Evolutionary conservation across 2,888 invertebrate species (phyloP).

Genomic region (Xestia sexstrigata): DNA sequence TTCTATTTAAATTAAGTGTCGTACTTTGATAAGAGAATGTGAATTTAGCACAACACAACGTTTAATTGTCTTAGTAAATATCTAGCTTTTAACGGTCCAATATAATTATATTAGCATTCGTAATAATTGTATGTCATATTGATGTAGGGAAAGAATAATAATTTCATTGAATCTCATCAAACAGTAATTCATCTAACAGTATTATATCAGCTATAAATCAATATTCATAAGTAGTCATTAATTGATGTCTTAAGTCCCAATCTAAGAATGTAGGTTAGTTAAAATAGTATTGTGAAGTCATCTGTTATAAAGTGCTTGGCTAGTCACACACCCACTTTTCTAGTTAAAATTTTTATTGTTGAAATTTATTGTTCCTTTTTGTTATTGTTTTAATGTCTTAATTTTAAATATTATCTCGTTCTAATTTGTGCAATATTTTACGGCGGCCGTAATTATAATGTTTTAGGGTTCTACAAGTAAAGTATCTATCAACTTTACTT

Average conservation of each 20-base stretch:
- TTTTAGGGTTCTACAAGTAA: slow-evolving; percentile 62
- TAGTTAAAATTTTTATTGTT: slow-evolving; percentile 66
- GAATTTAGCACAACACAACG: slow-evolving; percentile 51
- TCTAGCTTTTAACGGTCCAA: slow-evolving; percentile 77
- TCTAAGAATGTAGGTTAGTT: slow-evolving; percentile 81
- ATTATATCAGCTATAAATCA: slow-evolving; percentile 71
- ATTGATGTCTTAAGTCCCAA: slow-evolving; percentile 81
- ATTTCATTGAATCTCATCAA: slow-evolving; percentile 67
- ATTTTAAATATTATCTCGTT: slow-evolving; percentile 57
- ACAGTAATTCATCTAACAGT: slow-evolving; percentile 69
- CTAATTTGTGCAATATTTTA: slow-evolving; percentile 59
- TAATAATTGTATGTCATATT: slow-evolving; percentile 66
- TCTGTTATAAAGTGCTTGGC: slow-evolving; percentile 64
- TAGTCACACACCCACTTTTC: slow-evolving; percentile 65
- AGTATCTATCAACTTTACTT: slow-evolving; percentile 53
- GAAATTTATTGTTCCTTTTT: slow-evolving; percentile 60
- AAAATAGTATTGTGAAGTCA: slow-evolving; percentile 61
- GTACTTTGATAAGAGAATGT: slow-evolving; percentile 53
- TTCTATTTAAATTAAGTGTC: slow-evolving; percentile 56
- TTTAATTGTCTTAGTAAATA: slow-evolving; percentile 59
- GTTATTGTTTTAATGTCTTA: slow-evolving; percentile 55
- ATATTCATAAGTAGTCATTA: slow-evolving; percentile 69
- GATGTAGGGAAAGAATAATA: slow-evolving; percentile 59
- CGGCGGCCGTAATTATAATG: slow-evolving; percentile 56
- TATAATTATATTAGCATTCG: slow-evolving; percentile 52